Evolutionary conservation across 2,113 vertebrate species (phyloP).

Genomic region (Riparia riparia): DNA sequence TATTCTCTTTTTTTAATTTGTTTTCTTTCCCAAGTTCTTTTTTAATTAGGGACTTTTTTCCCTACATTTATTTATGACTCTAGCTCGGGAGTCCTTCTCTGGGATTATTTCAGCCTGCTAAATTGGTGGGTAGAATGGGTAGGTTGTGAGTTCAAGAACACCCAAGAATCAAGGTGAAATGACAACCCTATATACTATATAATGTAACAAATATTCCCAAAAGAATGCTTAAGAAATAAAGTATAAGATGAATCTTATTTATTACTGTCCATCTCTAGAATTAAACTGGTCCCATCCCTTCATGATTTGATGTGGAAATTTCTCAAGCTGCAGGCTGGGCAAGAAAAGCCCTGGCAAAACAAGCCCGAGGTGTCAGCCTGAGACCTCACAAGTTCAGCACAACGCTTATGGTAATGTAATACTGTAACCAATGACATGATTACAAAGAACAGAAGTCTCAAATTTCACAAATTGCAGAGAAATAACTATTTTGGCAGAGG

Average conservation of each 20-base stretch:
- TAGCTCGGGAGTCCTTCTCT: neutral
- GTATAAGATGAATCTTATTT: neutral
- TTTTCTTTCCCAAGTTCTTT: neutral
- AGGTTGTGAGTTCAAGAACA: neutral
- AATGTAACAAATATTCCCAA: neutral
- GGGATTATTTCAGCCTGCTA: neutral
- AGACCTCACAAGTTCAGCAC: neutral
- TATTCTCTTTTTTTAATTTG: neutral
- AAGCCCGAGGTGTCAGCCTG: neutral
- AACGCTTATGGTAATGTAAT: neutral
- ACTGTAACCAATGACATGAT: neutral
- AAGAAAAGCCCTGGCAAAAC: neutral
- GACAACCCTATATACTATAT: neutral
- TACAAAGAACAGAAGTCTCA: neutral
- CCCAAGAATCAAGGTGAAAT: neutral
- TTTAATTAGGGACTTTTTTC: neutral
- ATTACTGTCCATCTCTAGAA: neutral
- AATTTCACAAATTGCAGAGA: neutral
- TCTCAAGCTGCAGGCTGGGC: neutral
- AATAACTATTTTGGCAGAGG: neutral
- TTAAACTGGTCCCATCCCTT: neutral
- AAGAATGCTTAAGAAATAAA: neutral
- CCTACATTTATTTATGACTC: neutral
- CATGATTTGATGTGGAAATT: neutral
- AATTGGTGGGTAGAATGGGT: accelerated